Evolutionary conservation across 92 coral and sea anemone genomes (phyloP), one percentile per base, ranked within the genome.

Genomic region (Epizoanthus fatuus): DNA sequence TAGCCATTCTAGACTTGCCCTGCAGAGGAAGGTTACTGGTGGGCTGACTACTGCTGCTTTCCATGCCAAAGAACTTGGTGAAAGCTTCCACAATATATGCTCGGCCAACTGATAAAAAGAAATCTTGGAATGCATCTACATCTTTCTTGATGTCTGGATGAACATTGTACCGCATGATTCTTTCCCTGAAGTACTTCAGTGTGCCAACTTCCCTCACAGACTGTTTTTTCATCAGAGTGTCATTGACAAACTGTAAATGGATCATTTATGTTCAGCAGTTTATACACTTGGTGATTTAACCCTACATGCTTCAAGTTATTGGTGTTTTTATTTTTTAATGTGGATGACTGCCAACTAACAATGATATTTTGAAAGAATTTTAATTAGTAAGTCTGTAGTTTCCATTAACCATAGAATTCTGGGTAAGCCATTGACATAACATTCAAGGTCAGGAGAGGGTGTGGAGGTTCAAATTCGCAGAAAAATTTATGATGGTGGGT

Each of bases 101-200:
- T 40, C 72, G 56, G n/a, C 87, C 87, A 71, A 83, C 87, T 3
- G 73, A 83, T 12, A 83, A 69, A 71, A 72, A 44, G 62, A 83
- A 83, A 59, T 83, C 87, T 25, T 83, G 87, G 71, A 83, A 83
- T 56, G 47, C 87, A 22, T 83, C 72, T 20, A 83, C 80, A 58
- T 83, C 87, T 60, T 83, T 83, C 44, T 83, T 83, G 15, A 83
- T 71, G 87, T 83, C 72, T 32, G 79, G 74, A 79, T 72, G 75
- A 66, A 83, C 80, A 71, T 72, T 72, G 87, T 72, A 32, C 19
- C 87, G 55, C 87, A 83, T 71, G 20, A 40, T 81, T 54, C 86
- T 82, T 17, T 69, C 79, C 38, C 69, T 64, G 8, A 82, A 82
- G 62, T 69, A 82, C 74, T 82, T 82, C 86, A 82, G 19, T 35